Base-by-base conservation (phyloP, 2,113 vertebrate genomes). In the Raja brachyura region DNA sequence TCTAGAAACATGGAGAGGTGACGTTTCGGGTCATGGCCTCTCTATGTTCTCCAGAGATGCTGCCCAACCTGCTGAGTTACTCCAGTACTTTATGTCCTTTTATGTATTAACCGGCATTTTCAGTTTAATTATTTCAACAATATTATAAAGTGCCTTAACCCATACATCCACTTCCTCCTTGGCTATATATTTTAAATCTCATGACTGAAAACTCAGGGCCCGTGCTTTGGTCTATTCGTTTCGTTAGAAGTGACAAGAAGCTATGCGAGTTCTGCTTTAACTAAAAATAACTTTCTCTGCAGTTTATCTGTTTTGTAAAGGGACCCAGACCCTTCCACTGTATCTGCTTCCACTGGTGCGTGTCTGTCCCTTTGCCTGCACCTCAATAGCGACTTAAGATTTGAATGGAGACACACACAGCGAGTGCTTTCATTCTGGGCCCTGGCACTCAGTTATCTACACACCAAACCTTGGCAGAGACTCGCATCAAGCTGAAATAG, bases 371-470 rank as follows among this genome's bases (percentile, higher is more conserved):
- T 31, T 14, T 70, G 56, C 11, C 33, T 92, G 90, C 33, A 39
- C 61, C 68, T 73, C 48, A 86, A 54, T 63, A 63, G 28, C 28
- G 63, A 31, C 83, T 31, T 31, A 63, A n/a, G 28, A 63, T 31
- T 85, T 86, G 83, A 86, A 86, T 61, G 10, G 31, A 70, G 88
- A 48, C 33, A 90, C 66, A 92, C 33, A 90, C 66, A 92, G 18
- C 63, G 48, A 33, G 70, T 48, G n/a, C 66, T 92, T 92, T 92
- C 68, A 92, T 92, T 92, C 66, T 6, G 90, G 66, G 90, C 33
- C 48, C 39, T 20, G 39, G 66, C 31, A 31, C 9, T 92, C 66
- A 73, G 66, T 16, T 92, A 7, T 92, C 66, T 92, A 25, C 33
- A 20, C 31, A 61, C 54, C n/a, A 92, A 77, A 79, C 28, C 39